These are phyloP conservation scores for Temnothorax longispinosus DNA, from an alignment of 1,140 invertebrate genomes.

Conservation along the genomic window DNA sequence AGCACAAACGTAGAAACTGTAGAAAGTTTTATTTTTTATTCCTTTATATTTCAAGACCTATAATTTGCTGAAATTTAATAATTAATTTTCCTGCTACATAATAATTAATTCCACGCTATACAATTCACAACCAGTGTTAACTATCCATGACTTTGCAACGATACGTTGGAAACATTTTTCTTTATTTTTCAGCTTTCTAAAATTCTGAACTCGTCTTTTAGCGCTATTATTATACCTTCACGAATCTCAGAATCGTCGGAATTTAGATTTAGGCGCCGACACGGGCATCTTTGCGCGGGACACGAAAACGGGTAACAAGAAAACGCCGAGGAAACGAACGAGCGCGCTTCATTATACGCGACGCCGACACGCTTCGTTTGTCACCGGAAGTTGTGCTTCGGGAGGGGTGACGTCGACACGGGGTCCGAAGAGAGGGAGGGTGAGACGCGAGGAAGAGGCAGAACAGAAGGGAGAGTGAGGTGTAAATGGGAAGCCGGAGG, in stretches of 20 bases:
- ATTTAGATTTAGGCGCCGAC: conserved; percentile 43
- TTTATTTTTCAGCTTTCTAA: not conserved
- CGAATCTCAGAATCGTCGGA: not conserved
- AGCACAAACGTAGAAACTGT: too few relatives aligned
- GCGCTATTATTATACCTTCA: not conserved
- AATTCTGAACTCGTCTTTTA: not conserved
- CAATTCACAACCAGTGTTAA: not conserved
- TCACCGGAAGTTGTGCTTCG: conserved; percentile 84
- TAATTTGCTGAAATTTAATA: not conserved
- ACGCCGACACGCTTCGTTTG: conserved; percentile 85
- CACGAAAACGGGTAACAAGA: conserved; percentile 37
- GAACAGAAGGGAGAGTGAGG: conserved; percentile 66
- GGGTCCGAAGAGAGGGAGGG: not conserved
- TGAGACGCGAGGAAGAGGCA: conserved; percentile 59
- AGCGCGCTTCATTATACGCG: conserved; percentile 85
- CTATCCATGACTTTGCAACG: not conserved
- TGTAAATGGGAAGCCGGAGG: conserved; percentile 69
- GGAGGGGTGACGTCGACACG: conserved; percentile 67
- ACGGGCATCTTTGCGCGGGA: conserved; percentile 28
- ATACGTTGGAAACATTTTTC: not conserved
- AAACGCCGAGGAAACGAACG: conserved; percentile 73
- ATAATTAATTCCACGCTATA: not conserved
- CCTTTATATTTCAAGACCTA: not conserved
- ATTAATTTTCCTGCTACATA: not conserved
- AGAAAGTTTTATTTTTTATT: not conserved